Base-by-base conservation (phyloP, 2,113 vertebrate genomes). In the Hippocampus guttulatus region DNA sequence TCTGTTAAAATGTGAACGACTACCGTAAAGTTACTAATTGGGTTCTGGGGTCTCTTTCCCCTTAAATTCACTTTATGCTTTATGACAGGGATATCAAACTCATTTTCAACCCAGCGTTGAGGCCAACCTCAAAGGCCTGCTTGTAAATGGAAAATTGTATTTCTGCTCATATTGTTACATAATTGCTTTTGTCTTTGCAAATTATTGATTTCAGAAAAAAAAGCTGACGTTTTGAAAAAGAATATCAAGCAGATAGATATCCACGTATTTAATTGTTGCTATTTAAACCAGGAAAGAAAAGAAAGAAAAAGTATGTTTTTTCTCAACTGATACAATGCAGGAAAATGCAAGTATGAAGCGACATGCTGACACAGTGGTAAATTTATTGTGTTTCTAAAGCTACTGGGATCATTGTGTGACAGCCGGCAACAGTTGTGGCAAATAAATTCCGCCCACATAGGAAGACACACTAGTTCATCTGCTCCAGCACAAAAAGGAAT, bases 21-120 rank as follows among this genome's bases (percentile, higher is more conserved):
- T n/a, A 16, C 38, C 62, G 43, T 64, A 64, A 41, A 41, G 20
- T 23, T 64, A 64, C 62, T n/a, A 64, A 64, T 61, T 64, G 63
- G 40, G 38, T 64, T 64, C 41, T 25, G 21, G 15, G 20, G 38
- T 63, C 63, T 23, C 2, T 5, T 21, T 23, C 41, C 21, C 43
- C 62, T 64, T 64, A 23, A 33, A 43, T 64, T 23, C 12, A n/a
- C 40, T 12, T 7, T 23, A 15, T 64, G 21, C 40, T 61, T 61
- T 61, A 61, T 61, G 7, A 30, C 9, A 16, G 15, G 27, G 27
- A 16, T 61, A 33, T 61, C 16, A 18, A 61, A 61, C 15, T 18
- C 27, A 61, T 61, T 61, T 61, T 61, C 58, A 33, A 16, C 27
- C 15, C 40, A 64, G 14, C 8, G 16, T 64, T 12, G 6, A 43